Conservation (phyloP, 2,888 invertebrate species). For the Drosophila helvetica region DNA sequence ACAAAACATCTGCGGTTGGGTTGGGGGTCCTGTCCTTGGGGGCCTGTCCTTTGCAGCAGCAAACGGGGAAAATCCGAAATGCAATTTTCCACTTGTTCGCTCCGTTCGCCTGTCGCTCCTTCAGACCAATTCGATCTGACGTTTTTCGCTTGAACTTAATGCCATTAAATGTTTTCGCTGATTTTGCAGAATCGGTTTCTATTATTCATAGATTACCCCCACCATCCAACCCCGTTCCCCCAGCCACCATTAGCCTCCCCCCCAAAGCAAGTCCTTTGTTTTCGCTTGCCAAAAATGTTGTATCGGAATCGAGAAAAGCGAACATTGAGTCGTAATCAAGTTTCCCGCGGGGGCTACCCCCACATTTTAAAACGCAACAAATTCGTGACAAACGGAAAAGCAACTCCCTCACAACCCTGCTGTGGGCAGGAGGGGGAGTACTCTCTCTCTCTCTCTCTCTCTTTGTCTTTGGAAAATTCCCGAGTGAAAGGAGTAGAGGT, state of each 20-base stretch:
- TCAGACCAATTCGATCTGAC: constrained; percentile 21
- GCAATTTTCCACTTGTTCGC: constrained; percentile 73
- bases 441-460: neutral
- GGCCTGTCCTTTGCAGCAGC: neutral
- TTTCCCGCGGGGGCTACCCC: neutral
- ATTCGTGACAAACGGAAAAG: constrained; percentile 16
- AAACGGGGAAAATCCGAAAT: constrained; percentile 47
- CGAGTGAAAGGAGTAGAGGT: neutral
- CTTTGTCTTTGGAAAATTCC: no score
- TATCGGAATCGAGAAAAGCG: neutral
- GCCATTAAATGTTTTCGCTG: constrained; percentile 36
- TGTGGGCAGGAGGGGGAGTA: neutral
- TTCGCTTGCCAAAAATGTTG: neutral
- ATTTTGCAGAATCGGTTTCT: constrained; percentile 34
- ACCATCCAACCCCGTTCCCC: neutral
- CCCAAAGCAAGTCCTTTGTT: constrained; percentile 14
- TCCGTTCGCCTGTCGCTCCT: constrained; percentile 12
- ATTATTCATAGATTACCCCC: constrained; percentile 38
- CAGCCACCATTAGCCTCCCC: neutral
- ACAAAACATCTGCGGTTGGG: constrained; percentile 9
- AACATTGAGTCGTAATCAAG: neutral
- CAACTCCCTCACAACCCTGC: neutral
- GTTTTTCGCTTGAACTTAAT: constrained; percentile 28
- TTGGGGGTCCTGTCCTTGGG: neutral
- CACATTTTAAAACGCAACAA: constrained; percentile 14